Percentiles rank a stretch among this genome's conserved stretches.
phyloP scores from a whole-genome alignment of 2,888 invertebrate genomes.

The Ormyrus labotus region DNA sequence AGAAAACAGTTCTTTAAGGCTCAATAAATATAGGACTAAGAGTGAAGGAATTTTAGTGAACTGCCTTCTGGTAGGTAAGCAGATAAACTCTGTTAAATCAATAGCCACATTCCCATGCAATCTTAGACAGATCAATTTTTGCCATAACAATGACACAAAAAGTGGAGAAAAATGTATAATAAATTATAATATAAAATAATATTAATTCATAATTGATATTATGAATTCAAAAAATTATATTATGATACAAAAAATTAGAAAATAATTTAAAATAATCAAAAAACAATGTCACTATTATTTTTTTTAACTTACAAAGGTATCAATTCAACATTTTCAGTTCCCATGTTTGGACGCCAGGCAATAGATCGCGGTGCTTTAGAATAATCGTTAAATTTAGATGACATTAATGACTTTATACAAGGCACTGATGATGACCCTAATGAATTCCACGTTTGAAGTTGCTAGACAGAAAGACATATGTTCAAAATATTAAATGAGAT shows the following conservation, averaged over 20 bases:
- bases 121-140: slow-evolving; percentile 27
- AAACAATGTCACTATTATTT: not conserved
- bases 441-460: slow-evolving; percentile 88
- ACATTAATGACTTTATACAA: slow-evolving; percentile 82
- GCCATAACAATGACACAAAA: slow-evolving; percentile 19
- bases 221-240: not conserved
- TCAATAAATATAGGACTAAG: not conserved
- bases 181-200: not conserved
- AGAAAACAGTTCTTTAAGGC: not conserved
- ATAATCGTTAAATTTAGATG: slow-evolving; percentile 78
- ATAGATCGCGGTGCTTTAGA: slow-evolving; percentile 83
- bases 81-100: slow-evolving; percentile 52
- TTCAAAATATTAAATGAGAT: not conserved
- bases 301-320: slow-evolving; percentile 81
- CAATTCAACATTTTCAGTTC: slow-evolving; percentile 87
- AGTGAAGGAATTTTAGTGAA: slow-evolving; percentile 29
- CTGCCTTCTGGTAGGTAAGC: slow-evolving; percentile 18
- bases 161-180: not conserved
- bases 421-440: slow-evolving; percentile 77
- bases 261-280: not conserved
- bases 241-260: not conserved
- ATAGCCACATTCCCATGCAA: slow-evolving; percentile 43
- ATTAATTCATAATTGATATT: not conserved
- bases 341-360: slow-evolving; percentile 88
- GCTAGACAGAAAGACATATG: slow-evolving; percentile 75